phyloP scores from a whole-genome alignment of 2,113 vertebrate species.

The Calidris pygmaea region DNA sequence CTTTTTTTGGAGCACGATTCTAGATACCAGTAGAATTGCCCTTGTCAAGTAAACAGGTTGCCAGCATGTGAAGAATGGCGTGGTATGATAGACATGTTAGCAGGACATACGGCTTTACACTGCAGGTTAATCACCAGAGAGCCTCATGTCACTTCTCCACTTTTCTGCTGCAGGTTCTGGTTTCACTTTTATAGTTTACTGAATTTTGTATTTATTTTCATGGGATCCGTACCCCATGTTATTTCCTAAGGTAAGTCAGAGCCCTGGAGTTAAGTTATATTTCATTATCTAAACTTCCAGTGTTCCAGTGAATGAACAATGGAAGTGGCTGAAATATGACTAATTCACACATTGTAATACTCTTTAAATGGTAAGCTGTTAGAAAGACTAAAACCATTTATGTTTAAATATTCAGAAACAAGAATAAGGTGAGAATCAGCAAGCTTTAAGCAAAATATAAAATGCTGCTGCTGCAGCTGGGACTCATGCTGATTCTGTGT shows the following conservation, averaged over 20 bases:
- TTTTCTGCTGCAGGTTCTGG: slow-evolving; percentile 8
- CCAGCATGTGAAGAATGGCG: not conserved
- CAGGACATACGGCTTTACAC: slow-evolving; percentile 26
- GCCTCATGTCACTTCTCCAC: slow-evolving; percentile 15
- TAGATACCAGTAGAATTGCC: slow-evolving; percentile 28
- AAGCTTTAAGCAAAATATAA: slow-evolving; percentile 1
- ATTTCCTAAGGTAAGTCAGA: not conserved
- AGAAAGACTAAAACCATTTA: not conserved
- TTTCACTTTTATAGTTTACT: not conserved
- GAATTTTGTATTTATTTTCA: slow-evolving; percentile 28
- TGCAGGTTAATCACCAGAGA: slow-evolving; percentile 46
- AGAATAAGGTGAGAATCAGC: slow-evolving; percentile 1
- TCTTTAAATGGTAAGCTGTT: slow-evolving; percentile 8
- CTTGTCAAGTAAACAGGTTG: slow-evolving; percentile 20
- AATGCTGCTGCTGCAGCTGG: not conserved
- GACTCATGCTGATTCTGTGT: not conserved
- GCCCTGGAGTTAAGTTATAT: not conserved
- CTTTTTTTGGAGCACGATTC: not conserved
- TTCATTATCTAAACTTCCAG: not conserved
- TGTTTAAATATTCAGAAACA: slow-evolving; percentile 27
- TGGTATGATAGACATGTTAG: slow-evolving; percentile 5
- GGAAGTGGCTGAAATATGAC: not conserved
- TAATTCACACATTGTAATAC: not conserved
- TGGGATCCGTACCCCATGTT: not conserved
- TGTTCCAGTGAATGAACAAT: not conserved